phyloP scores from a whole-genome alignment of 2,113 vertebrate genomes.

The Stigmatopora argus region DNA sequence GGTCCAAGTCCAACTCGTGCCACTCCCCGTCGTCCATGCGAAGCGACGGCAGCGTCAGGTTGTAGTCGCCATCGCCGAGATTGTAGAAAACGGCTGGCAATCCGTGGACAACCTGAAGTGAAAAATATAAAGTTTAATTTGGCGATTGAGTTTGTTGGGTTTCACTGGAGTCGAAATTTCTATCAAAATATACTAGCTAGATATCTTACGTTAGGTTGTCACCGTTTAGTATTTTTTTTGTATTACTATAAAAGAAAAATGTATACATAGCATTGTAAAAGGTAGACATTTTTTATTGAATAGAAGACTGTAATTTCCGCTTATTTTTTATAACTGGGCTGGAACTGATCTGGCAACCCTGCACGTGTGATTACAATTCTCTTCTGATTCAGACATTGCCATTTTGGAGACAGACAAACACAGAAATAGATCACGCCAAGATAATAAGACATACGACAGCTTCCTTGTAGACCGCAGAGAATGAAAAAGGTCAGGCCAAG shows the following conservation, averaged over 20 bases:
- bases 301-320: too few relatives aligned
- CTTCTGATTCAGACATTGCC: constrained; percentile 20
- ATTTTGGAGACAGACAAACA: constrained; percentile 25
- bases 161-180: too few relatives aligned
- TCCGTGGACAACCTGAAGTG: constrained; percentile 71
- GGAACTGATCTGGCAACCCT: not conserved
- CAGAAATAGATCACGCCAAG: constrained; percentile 29
- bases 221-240: not conserved
- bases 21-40: constrained; percentile 80
- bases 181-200: too few relatives aligned
- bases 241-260: constrained; percentile 5
- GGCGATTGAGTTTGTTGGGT: too few relatives aligned
- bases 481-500: constrained; percentile 24
- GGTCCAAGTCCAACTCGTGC: constrained; percentile 79
- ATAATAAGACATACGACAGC: constrained; percentile 35
- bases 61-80: constrained; percentile 79
- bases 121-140: too few relatives aligned
- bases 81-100: constrained; percentile 79
- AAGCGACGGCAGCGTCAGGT: constrained; percentile 73
- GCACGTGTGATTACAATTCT: constrained; percentile 25
- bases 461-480: constrained; percentile 20
- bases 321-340: too few relatives aligned
- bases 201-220: too few relatives aligned
- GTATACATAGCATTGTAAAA: not conserved
- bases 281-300: too few relatives aligned